phyloP scores from a whole-genome alignment of 1,140 invertebrate genomes.

The Orius insidiosus region DNA sequence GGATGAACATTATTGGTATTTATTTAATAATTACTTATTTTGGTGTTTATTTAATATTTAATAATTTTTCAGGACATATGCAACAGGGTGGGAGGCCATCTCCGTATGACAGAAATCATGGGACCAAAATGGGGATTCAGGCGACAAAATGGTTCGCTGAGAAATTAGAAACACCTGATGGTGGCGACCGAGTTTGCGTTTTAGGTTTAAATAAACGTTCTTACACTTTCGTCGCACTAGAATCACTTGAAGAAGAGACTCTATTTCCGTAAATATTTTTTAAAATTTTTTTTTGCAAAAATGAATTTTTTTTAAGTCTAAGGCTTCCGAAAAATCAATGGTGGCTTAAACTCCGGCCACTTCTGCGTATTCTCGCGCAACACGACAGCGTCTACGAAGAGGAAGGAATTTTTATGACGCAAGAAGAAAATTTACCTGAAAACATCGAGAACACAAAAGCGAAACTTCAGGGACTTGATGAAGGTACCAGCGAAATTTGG shows the following conservation, averaged over 20 bases:
- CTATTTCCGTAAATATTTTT: constrained; percentile 70
- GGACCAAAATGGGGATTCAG: constrained; percentile 94
- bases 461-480: no score
- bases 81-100: constrained; percentile 96
- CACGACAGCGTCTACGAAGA: constrained; percentile 88
- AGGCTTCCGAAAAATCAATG: constrained; percentile 86
- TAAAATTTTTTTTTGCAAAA: not conserved
- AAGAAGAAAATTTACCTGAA: no score
- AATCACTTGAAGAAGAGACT: constrained; percentile 65
- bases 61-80: constrained; percentile 57
- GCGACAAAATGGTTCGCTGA: constrained; percentile 57
- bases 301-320: constrained; percentile 43
- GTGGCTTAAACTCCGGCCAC: constrained; percentile 93
- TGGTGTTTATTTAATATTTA: not conserved
- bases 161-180: constrained; percentile 1
- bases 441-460: no score
- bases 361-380: constrained; percentile 92
- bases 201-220: constrained; percentile 77
- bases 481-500: no score
- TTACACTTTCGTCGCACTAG: constrained; percentile 79
- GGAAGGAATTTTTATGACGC: constrained; percentile 36
- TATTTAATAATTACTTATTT: not conserved
- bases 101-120: constrained; percentile 96
- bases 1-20: constrained; percentile 80
- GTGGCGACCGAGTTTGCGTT: constrained; percentile 44